A percentile compares a stretch with the other conserved stretches of the same genome.
phyloP scores from a whole-genome alignment of 2,888 invertebrate genomes.

The Glyphotaelius pellucidus region DNA sequence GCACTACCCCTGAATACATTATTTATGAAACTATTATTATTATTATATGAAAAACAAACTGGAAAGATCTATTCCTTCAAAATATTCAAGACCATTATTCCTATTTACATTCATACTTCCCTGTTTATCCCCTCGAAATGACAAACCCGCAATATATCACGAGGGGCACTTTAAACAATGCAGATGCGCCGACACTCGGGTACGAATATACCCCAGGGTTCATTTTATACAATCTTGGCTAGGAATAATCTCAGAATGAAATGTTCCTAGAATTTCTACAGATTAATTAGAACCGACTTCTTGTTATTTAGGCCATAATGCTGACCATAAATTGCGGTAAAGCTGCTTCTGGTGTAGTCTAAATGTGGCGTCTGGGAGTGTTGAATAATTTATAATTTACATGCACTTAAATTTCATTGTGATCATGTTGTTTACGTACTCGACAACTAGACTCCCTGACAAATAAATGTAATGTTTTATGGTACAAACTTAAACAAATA shows the following conservation, averaged over 20 bases:
- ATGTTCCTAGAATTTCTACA: constrained; percentile 45
- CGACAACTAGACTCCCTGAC: not conserved
- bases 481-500: not conserved
- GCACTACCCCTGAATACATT: no score
- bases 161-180: not conserved
- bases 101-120: not conserved
- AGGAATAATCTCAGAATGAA: constrained; percentile 33
- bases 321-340: constrained; percentile 52
- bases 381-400: constrained; percentile 56
- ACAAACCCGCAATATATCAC: not conserved
- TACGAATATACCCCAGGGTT: not conserved
- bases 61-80: not conserved
- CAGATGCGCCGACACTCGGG: not conserved
- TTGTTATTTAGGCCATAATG: constrained; percentile 58
- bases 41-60: not conserved
- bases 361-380: constrained; percentile 44
- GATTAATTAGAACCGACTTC: constrained; percentile 52
- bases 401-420: constrained; percentile 56
- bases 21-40: no score
- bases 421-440: not conserved
- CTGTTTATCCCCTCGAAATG: not conserved
- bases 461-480: not conserved
- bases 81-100: not conserved
- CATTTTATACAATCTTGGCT: not conserved
- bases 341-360: constrained; percentile 27